phyloP scores from a whole-genome alignment of 2,113 vertebrate species.

The Cynoglossus semilaevis region DNA sequence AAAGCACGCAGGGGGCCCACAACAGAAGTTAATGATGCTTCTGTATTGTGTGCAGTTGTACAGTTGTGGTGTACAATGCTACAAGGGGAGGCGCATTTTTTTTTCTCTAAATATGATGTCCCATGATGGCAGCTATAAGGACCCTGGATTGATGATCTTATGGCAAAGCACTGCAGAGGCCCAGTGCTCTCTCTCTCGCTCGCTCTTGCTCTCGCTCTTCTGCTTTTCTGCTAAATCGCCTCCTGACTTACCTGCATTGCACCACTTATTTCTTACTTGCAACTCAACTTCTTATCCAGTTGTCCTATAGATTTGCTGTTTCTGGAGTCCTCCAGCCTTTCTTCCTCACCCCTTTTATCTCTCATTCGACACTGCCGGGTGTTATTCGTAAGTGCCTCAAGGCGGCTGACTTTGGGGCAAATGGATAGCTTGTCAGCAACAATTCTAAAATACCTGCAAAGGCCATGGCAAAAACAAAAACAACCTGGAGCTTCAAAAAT shows the following conservation, averaged over 20 bases:
- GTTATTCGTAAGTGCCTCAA: constrained; percentile 34
- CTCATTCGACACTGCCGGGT: constrained; percentile 46
- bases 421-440: constrained; percentile 15
- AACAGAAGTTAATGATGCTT: constrained; percentile 29
- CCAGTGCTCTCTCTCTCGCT: constrained; percentile 24
- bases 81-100: constrained; percentile 35
- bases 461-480: not conserved
- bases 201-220: constrained; percentile 9
- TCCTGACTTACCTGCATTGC: constrained; percentile 72
- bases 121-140: constrained; percentile 56
- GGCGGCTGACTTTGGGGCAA: constrained; percentile 22
- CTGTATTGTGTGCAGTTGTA: constrained; percentile 7
- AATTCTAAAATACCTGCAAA: constrained; percentile 5
- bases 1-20: constrained; percentile 36
- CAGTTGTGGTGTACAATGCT: constrained; percentile 13
- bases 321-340: constrained; percentile 32
- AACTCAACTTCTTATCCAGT: constrained; percentile 52
- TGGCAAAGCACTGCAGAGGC: constrained; percentile 65
- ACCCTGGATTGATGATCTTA: constrained; percentile 63
- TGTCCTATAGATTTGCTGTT: constrained; percentile 51
- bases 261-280: constrained; percentile 74
- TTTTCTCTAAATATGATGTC: constrained; percentile 29
- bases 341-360: constrained; percentile 22
- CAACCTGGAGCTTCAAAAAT: not conserved
- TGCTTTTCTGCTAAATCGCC: constrained; percentile 24